phyloP scores from a whole-genome alignment of 2,888 invertebrate species.

The Conomelus anceps region DNA sequence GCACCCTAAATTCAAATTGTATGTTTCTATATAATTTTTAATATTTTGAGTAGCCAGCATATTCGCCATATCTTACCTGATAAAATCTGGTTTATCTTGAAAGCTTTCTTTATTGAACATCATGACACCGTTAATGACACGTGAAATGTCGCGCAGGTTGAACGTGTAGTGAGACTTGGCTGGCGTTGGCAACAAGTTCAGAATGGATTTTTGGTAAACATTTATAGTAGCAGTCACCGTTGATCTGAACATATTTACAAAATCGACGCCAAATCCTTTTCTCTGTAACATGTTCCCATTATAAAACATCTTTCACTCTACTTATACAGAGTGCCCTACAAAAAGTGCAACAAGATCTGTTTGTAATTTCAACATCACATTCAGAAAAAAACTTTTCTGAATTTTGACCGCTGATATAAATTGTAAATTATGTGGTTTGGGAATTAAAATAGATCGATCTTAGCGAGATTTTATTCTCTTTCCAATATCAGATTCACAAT shows the following conservation, averaged over 20 bases:
- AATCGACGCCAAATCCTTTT: constrained; percentile 46
- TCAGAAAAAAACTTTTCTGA: too few relatives aligned
- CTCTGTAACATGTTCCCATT: constrained; percentile 23
- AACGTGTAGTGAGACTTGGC: constrained; percentile 80
- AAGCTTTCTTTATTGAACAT: constrained; percentile 76
- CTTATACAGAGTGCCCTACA: too few relatives aligned
- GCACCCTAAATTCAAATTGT: neutral
- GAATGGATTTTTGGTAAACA: constrained; percentile 64
- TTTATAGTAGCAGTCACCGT: constrained; percentile 76
- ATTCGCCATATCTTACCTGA: constrained; percentile 38
- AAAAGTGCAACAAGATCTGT: too few relatives aligned
- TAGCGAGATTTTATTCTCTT: too few relatives aligned
- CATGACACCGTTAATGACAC: constrained; percentile 79
- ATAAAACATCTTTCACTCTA: neutral
- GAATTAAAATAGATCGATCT: too few relatives aligned
- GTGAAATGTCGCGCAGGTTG: constrained; percentile 73
- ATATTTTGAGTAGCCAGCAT: too few relatives aligned
- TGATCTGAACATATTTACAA: constrained; percentile 56
- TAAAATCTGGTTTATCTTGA: constrained; percentile 62
- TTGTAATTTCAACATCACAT: too few relatives aligned
- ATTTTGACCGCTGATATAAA: too few relatives aligned
- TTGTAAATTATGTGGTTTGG: too few relatives aligned
- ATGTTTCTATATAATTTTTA: too few relatives aligned
- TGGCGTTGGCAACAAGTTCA: constrained; percentile 69
- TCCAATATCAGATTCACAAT: too few relatives aligned